A percentile compares a stretch with the other conserved stretches of the same genome.
Conservation (phyloP, 2,888 invertebrate species). For the Hypomecis atomaria region DNA sequence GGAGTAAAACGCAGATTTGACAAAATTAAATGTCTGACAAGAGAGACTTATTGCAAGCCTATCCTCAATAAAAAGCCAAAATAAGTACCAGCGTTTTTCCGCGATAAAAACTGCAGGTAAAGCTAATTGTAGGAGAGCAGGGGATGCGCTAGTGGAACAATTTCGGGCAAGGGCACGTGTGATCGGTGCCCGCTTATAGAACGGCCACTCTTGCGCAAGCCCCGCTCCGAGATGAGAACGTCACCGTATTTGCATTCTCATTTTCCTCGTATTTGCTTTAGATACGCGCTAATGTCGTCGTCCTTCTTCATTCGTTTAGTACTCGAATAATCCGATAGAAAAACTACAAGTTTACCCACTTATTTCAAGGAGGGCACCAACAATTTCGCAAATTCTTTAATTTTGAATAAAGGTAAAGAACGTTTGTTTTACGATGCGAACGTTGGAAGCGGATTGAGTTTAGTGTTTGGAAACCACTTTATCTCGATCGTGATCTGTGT, state of each 20-base stretch:
- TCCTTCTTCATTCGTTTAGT: slow-evolving; percentile 55
- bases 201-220: slow-evolving; percentile 66
- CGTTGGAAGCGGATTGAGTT: slow-evolving; percentile 18
- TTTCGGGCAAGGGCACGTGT: slow-evolving; percentile 77
- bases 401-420: slow-evolving; percentile 25
- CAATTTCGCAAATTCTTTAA: slow-evolving; percentile 27
- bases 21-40: too few relatives aligned
- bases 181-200: slow-evolving; percentile 64
- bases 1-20: too few relatives aligned
- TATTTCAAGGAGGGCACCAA: slow-evolving; percentile 11
- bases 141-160: slow-evolving; percentile 61
- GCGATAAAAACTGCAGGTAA: too few relatives aligned
- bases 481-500: slow-evolving; percentile 7
- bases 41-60: too few relatives aligned
- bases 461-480: slow-evolving; percentile 4
- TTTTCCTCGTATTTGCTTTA: slow-evolving; percentile 70
- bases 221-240: slow-evolving; percentile 49
- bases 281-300: slow-evolving; percentile 62
- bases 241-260: slow-evolving; percentile 61
- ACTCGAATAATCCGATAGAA: slow-evolving; percentile 31
- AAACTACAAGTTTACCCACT: slow-evolving; percentile 23
- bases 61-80: too few relatives aligned
- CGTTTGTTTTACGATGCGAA: slow-evolving; percentile 24
- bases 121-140: not conserved
- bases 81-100: too few relatives aligned